Evolutionary conservation across 2,888 invertebrate genomes (phyloP), one percentile per base, ranked within the genome.

Genomic region (Epistrophella euchroma): DNA sequence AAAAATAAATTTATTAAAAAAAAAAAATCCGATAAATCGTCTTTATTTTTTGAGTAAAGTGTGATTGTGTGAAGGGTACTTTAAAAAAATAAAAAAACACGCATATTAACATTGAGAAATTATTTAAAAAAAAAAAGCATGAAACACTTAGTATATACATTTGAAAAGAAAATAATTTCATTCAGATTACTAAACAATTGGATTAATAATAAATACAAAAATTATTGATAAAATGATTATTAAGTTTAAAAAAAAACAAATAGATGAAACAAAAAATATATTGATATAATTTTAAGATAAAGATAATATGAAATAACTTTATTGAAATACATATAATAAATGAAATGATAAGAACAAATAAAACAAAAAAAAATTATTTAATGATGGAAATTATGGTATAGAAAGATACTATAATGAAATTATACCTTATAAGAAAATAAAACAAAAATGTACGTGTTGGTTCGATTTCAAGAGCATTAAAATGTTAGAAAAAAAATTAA

Each of bases 381-480:
- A 87, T 77, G 88, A 88, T 86, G 86, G 79, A 88, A 88, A 88
- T 87, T 88, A 89, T 87, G 88, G 89, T 89, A 89, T 88, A 88
- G 77, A 80, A 80, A 88, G 83, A 88, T 85, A 88, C 88, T 80
- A 88, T 87, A 89, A 88, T 89, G 82, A 85, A 87, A 88, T 88
- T 88, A 89, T 89, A 89, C 88, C 88, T 89, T 88, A 88, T 88
- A 88, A 86, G 84, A 84, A 87, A 88, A 85, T 37, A 88, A 88
- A 32, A 56, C 15, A 52, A 52, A 50, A 89, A 89, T 89, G 89
- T 90, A 90, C 88, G 89, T 90, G 89, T 90, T 90, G 89, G 89
- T 90, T 90, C 89, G 89, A 90, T 88, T 89, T 88, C 89, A 89
- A 89, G 89, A 90, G 89, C 88, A 89, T 90, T 89, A 90, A 90